A percentile compares a stretch with the other conserved stretches of the same genome.
These are phyloP conservation scores for Lochmaea capreae DNA, from an alignment of 2,888 invertebrate genomes.

Conservation along the genomic window DNA sequence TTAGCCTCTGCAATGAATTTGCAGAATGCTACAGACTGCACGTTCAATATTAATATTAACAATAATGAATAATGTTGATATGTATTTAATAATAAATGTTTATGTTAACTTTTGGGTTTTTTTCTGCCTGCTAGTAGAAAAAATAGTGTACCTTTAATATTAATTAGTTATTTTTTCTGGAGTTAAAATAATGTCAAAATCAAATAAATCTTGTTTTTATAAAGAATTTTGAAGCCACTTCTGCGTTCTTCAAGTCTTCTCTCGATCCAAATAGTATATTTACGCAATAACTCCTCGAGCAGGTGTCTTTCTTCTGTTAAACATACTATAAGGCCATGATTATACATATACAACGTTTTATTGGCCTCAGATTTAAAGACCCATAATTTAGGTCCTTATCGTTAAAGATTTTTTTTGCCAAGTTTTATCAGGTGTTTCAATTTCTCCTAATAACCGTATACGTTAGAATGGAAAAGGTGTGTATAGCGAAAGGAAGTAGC, in stretches of 20 bases:
- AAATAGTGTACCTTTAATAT: too few relatives aligned
- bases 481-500: neutral
- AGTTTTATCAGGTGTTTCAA: slow-evolving; percentile 41
- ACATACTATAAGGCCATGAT: slow-evolving; percentile 41
- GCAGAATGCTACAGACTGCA: too few relatives aligned
- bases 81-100: too few relatives aligned
- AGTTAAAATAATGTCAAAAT: too few relatives aligned
- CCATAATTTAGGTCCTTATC: slow-evolving; percentile 47
- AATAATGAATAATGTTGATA: too few relatives aligned
- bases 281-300: slow-evolving; percentile 44
- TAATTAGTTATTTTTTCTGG: too few relatives aligned
- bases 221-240: neutral
- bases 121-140: too few relatives aligned
- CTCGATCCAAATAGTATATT: slow-evolving; percentile 31
- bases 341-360: slow-evolving; percentile 44
- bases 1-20: too few relatives aligned
- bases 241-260: slow-evolving; percentile 17
- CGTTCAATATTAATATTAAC: too few relatives aligned
- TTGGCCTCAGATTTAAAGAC: slow-evolving; percentile 47
- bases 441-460: slow-evolving; percentile 16
- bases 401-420: slow-evolving; percentile 56
- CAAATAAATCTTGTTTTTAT: too few relatives aligned
- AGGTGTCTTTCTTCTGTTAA: slow-evolving; percentile 41
- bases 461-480: neutral
- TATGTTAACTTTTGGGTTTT: too few relatives aligned